Conservation (phyloP, 1,140 invertebrate species). For the Drosophila tristis region DNA sequence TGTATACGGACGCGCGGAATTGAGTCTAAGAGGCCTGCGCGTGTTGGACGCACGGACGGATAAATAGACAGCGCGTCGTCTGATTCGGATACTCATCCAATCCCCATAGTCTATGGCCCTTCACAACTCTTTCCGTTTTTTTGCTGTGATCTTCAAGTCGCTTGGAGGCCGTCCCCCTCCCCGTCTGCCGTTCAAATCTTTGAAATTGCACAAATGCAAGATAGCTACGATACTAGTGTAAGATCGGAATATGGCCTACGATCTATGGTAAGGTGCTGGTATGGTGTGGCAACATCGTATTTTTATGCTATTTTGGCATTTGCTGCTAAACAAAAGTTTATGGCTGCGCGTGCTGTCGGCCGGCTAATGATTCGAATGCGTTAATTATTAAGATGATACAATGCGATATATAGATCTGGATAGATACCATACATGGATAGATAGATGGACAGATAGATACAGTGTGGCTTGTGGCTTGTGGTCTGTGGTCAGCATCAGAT, state of each 20-base stretch:
- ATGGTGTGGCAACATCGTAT: constrained; percentile 16
- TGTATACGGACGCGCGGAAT: constrained; percentile 22
- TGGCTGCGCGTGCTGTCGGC: constrained; percentile 56
- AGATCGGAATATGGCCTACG: not conserved
- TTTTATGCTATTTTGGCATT: constrained; percentile 40
- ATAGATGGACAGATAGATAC: constrained; percentile 12
- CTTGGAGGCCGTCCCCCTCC: not conserved
- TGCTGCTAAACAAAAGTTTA: constrained; percentile 63
- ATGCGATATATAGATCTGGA: constrained; percentile 27
- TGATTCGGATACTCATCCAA: constrained; percentile 22
- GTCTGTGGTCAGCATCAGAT: constrained; percentile 53
- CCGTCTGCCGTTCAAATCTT: no score
- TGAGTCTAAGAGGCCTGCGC: constrained; percentile 69
- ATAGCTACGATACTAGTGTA: not conserved
- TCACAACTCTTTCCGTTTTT: constrained; percentile 3
- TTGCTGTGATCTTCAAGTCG: constrained; percentile 16
- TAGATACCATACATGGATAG: constrained; percentile 20
- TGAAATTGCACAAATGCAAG: no score
- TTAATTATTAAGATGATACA: constrained; percentile 66
- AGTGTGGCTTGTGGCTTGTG: constrained; percentile 16
- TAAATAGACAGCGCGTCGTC: constrained; percentile 55
- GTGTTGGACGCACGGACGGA: constrained; percentile 59
- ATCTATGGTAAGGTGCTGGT: not conserved
- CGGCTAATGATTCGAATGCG: constrained; percentile 63
- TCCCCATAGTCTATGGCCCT: constrained; percentile 20